These are phyloP conservation scores for Cavia aperea DNA, from an alignment of 2,113 vertebrate species.

Conservation along the genomic window DNA sequence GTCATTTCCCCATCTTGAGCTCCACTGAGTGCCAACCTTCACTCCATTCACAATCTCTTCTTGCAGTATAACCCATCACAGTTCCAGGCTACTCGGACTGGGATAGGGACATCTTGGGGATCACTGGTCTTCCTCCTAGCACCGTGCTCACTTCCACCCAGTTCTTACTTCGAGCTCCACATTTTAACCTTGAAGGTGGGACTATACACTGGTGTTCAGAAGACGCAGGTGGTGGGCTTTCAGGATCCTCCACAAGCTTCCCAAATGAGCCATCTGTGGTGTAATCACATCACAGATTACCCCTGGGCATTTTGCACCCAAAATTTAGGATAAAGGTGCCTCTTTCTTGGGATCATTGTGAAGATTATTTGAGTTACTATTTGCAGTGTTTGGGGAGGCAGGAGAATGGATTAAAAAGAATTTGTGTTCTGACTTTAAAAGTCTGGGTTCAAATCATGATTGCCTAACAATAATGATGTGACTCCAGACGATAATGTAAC, in stretches of 20 bases:
- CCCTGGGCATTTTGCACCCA: neutral
- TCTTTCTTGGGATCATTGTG: neutral
- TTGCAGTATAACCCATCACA: neutral
- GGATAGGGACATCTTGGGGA: neutral
- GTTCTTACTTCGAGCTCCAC: neutral
- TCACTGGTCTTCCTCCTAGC: neutral
- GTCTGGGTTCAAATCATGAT: neutral
- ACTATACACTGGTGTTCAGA: neutral
- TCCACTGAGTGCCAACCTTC: neutral
- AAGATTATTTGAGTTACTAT: neutral
- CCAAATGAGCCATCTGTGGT: neutral
- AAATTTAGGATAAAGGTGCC: neutral
- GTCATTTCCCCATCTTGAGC: neutral
- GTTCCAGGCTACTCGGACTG: neutral
- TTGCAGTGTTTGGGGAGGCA: neutral
- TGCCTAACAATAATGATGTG: neutral
- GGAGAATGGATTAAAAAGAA: neutral
- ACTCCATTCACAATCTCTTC: neutral
- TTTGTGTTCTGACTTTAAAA: neutral
- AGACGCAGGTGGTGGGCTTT: neutral
- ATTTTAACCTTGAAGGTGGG: neutral
- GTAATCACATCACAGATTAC: neutral
- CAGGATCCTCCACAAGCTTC: neutral
- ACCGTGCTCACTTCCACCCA: neutral
- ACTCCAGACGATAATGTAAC: neutral